Percentiles rank a stretch among this genome's conserved stretches.
Conservation (phyloP, 2,113 vertebrate genomes). For the Silurus meridionalis region DNA sequence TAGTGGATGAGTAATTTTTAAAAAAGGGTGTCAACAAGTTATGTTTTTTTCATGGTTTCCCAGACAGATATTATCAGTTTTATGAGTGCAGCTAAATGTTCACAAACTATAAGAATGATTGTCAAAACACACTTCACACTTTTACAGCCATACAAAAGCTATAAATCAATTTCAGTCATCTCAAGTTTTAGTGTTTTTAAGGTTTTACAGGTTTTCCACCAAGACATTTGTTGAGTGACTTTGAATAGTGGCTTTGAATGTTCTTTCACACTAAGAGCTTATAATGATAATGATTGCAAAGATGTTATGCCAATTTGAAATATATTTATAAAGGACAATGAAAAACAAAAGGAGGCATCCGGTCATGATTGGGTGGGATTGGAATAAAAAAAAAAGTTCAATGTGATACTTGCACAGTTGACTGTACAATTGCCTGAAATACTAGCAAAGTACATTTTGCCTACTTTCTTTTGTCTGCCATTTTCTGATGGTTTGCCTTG, state of each 20-base stretch:
- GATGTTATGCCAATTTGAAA: background rate
- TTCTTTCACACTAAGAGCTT: background rate
- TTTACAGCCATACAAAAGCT: background rate
- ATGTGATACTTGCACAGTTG: background rate
- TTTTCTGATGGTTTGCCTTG: background rate
- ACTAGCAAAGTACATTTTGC: background rate
- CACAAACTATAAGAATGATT: background rate
- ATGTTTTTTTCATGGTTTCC: background rate
- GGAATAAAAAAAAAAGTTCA: background rate
- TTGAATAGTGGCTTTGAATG: background rate
- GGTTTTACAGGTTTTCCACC: background rate
- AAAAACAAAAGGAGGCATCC: background rate
- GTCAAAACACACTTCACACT: background rate
- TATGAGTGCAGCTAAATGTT: background rate
- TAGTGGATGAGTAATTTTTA: background rate
- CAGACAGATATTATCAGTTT: background rate
- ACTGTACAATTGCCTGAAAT: background rate
- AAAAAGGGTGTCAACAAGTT: background rate
- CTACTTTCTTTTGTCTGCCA: background rate
- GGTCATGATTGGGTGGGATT: background rate
- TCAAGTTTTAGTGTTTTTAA: background rate
- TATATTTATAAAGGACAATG: background rate
- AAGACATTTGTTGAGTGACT: background rate
- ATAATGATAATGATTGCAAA: background rate
- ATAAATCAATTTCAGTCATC: background rate